These are phyloP conservation scores for Corapipo altera DNA, from an alignment of 2,113 vertebrate species.

Conservation along the genomic window DNA sequence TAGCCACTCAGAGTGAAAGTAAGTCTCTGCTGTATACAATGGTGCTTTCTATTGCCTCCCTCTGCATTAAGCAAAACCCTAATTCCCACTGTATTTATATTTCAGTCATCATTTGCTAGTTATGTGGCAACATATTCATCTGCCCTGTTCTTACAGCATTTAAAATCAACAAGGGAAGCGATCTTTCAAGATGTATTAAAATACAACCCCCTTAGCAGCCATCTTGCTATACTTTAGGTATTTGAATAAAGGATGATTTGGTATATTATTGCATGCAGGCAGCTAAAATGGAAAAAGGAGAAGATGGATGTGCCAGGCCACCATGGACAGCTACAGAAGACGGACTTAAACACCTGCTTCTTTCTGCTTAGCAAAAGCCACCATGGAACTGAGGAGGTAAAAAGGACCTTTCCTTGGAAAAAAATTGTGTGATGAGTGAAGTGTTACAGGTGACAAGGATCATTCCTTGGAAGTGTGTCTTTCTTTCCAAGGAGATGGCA, in stretches of 20 bases:
- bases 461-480: background rate
- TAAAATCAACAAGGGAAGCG: background rate
- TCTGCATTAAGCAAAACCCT: background rate
- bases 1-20: background rate
- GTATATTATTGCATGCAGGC: background rate
- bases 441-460: background rate
- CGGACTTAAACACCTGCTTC: background rate
- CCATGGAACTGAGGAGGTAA: background rate
- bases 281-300: background rate
- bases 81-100: background rate
- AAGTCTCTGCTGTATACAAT: background rate
- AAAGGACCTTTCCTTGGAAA: background rate
- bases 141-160: background rate
- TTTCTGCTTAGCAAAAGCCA: background rate
- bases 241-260: background rate
- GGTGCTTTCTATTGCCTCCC: background rate
- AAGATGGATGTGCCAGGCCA: background rate
- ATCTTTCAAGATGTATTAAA: conserved; percentile 6
- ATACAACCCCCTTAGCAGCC: background rate
- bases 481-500: background rate
- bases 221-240: background rate
- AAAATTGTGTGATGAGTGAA: fast-evolving
- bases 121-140: background rate
- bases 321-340: background rate
- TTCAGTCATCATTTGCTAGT: background rate